phyloP scores from a whole-genome alignment of 2,888 invertebrate species.

The Caenorhabditis sp. region DNA sequence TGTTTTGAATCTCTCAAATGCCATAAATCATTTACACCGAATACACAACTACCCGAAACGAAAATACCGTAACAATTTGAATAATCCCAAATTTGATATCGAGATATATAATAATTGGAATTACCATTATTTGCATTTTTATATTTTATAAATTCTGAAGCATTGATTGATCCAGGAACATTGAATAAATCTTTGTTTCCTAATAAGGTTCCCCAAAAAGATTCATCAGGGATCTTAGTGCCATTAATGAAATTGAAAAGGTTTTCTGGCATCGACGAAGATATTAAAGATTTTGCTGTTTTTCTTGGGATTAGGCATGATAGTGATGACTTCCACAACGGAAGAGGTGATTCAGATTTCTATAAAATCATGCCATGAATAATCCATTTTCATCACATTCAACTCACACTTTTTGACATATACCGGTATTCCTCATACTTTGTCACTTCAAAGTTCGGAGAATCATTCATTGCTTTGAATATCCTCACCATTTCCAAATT shows the following conservation, averaged over 20 bases:
- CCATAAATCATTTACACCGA: conserved; percentile 36
- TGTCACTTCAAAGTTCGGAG: conserved; percentile 39
- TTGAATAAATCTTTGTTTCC: conserved; percentile 28
- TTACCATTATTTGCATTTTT: background rate
- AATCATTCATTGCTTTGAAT: conserved; percentile 41
- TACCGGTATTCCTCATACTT: conserved; percentile 14
- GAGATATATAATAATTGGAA: conserved; percentile 34
- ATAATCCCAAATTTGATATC: conserved; percentile 27
- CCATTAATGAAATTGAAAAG: conserved; percentile 35
- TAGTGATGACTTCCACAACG: conserved; percentile 45
- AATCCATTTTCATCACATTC: background rate
- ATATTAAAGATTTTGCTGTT: conserved; percentile 34
- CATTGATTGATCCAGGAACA: conserved; percentile 30
- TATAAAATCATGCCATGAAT: conserved; percentile 11
- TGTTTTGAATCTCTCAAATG: conserved; percentile 14
- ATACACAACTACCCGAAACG: conserved; percentile 37
- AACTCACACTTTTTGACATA: conserved; percentile 32
- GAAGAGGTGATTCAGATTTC: conserved; percentile 29
- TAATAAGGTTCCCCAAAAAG: conserved; percentile 44
- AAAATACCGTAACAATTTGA: conserved; percentile 16
- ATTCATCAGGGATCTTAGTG: conserved; percentile 45
- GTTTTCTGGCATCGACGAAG: conserved; percentile 10
- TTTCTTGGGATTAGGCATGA: conserved; percentile 41
- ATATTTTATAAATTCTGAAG: conserved; percentile 10
- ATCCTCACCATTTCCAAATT: conserved; percentile 52